Conservation (phyloP, 2,113 vertebrate genomes). For the cat (Felis catus) region F.catus_Fca126_mat1.0 CM031413.1:123688001-123688500, state of each 20-base stretch:
- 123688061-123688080: not conserved
- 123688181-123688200: not conserved
- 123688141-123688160: not conserved
- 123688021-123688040: not conserved
- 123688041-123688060: not conserved
- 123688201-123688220: not conserved
- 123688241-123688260: not conserved
- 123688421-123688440: not conserved
- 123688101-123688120: not conserved
- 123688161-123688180: not conserved
- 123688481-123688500: not conserved
- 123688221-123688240: not conserved
- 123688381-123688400: not conserved
- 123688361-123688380: not conserved
- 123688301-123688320: not conserved
- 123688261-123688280: not conserved
- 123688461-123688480: not conserved
- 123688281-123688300: not conserved
- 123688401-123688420: not conserved
- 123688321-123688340: not conserved
- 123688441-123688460: not conserved
- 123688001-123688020: not conserved
- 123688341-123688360: not conserved
- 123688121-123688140: not conserved
- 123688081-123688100: not conserved